phyloP scores from a whole-genome alignment of 2,113 vertebrate genomes.

The Crotalus tigris region DNA sequence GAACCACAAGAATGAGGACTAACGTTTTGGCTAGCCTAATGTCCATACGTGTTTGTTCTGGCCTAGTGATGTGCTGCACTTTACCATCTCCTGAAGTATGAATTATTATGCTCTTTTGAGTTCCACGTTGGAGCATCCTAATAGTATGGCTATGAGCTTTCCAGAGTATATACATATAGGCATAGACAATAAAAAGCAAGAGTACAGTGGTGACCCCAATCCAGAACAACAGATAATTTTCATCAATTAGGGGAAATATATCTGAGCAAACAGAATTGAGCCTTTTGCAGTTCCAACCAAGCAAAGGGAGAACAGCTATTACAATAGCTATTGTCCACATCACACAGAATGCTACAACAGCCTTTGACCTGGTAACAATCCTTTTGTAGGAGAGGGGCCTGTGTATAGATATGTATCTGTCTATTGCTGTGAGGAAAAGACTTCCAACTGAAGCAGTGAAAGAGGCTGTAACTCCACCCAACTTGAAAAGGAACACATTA shows the following conservation, averaged over 20 bases:
- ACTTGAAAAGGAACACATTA: constrained; percentile 95
- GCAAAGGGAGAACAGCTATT: constrained; percentile 92
- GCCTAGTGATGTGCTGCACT: constrained; percentile 91
- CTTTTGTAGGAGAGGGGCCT: constrained; percentile 92
- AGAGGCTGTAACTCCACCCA: constrained; percentile 95
- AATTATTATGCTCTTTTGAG: constrained; percentile 95
- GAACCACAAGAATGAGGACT: constrained; percentile 93
- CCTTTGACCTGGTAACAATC: constrained; percentile 96
- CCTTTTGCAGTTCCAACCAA: constrained; percentile 98
- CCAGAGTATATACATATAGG: constrained; percentile 99
- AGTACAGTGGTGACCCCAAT: constrained; percentile 92
- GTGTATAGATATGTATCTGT: constrained; percentile 98
- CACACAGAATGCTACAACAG: constrained; percentile 94
- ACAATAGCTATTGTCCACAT: constrained; percentile 98
- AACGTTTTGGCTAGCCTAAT: constrained; percentile 97
- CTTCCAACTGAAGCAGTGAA: constrained; percentile 97
- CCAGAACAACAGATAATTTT: constrained; percentile 98
- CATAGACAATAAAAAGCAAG: constrained; percentile 96
- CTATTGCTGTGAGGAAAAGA: constrained; percentile 97
- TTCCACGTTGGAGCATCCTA: constrained; percentile 93
- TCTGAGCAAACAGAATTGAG: constrained; percentile 94
- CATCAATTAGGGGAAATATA: constrained; percentile 96
- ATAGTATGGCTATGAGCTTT: constrained; percentile 96
- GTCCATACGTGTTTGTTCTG: constrained; percentile 97
- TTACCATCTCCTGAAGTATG: constrained; percentile 93